A percentile compares a stretch with the other conserved stretches of the same genome.
phyloP scores from a whole-genome alignment of 2,888 invertebrate genomes.

The Dynastes grantii region DNA sequence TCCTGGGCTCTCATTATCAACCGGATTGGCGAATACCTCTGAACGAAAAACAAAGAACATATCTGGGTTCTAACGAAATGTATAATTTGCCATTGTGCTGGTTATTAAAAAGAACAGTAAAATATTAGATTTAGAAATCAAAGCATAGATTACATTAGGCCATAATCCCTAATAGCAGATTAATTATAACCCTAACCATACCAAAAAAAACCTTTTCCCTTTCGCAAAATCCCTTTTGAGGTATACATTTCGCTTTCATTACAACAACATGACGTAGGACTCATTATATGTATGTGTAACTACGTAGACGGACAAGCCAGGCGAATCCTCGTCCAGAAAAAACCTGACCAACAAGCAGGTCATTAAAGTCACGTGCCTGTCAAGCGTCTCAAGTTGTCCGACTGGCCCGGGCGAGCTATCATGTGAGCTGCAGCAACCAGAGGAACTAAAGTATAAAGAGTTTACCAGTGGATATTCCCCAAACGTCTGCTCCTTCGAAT shows the following conservation, averaged over 20 bases:
- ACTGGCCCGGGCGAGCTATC: not conserved
- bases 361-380: conserved; percentile 37
- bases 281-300: not conserved
- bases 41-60: too few relatives aligned
- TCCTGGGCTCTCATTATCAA: too few relatives aligned
- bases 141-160: too few relatives aligned
- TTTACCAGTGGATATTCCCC: not conserved
- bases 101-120: too few relatives aligned
- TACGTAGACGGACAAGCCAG: conserved; percentile 2
- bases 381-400: conserved; percentile 31
- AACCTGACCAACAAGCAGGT: conserved; percentile 15
- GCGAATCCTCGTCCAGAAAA: conserved; percentile 2
- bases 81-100: too few relatives aligned
- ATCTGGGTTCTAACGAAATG: too few relatives aligned
- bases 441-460: not conserved
- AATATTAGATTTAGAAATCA: too few relatives aligned
- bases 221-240: too few relatives aligned
- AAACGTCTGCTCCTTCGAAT: not conserved
- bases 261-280: not conserved
- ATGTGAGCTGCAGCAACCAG: not conserved
- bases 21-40: too few relatives aligned
- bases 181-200: too few relatives aligned
- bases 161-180: too few relatives aligned
- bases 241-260: conserved; percentile 8
- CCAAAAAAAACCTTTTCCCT: not conserved